These are phyloP conservation scores for Alentia gelatinosa DNA, from an alignment of 2,888 invertebrate species.

Conservation along the genomic window DNA sequence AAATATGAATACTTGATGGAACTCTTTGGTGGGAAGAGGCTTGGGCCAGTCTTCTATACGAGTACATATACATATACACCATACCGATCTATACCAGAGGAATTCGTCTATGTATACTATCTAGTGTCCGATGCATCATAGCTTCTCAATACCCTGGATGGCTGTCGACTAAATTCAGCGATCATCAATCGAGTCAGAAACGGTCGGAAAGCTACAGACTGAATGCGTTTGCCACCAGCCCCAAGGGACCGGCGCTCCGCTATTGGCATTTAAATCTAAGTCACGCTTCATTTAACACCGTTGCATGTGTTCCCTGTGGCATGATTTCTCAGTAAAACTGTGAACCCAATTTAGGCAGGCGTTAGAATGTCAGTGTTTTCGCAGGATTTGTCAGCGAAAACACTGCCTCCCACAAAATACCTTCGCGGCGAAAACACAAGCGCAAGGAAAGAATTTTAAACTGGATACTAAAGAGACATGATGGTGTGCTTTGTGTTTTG, in stretches of 20 bases:
- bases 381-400: neutral
- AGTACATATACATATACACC: too few species aligned
- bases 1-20: too few species aligned
- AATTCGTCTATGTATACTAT: too few species aligned
- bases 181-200: neutral
- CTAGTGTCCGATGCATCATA: too few species aligned
- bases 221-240: neutral
- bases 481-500: too few species aligned
- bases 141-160: too few species aligned
- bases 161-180: too few species aligned
- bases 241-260: neutral
- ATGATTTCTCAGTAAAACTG: slow-evolving; percentile 3
- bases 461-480: too few species aligned
- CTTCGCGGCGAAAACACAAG: neutral
- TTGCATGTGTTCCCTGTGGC: neutral
- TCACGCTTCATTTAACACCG: neutral
- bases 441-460: too few species aligned
- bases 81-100: too few species aligned
- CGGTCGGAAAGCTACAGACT: neutral
- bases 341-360: slow-evolving; percentile 4
- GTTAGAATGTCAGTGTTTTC: slow-evolving; percentile 2
- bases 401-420: neutral
- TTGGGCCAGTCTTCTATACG: too few species aligned
- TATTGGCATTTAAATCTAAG: slow-evolving; percentile 14
- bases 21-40: too few species aligned